A percentile compares a stretch with the other conserved stretches of the same genome.
phyloP scores from a whole-genome alignment of 64 coral and sea anemone species.

The Dendrophyllia cribrosa region DNA sequence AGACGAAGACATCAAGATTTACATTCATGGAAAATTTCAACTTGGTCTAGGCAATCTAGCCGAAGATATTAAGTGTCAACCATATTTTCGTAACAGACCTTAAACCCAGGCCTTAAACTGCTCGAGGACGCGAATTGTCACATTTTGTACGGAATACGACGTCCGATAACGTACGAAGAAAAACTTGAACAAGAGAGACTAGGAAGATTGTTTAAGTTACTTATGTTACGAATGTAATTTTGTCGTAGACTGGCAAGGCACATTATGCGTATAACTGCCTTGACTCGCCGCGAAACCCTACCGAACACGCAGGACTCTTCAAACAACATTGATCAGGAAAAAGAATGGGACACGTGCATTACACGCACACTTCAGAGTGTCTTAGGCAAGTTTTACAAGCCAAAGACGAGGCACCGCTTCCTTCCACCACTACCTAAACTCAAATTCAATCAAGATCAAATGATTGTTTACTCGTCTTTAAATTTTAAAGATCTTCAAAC shows the following conservation, averaged over 20 bases:
- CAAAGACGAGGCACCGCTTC: slow-evolving; percentile 81
- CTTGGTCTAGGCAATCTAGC: no score
- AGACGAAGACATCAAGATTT: no score
- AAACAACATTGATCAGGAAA: slow-evolving; percentile 30
- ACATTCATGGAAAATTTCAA: no score
- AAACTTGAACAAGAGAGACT: no score
- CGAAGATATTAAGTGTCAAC: no score
- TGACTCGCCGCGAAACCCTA: slow-evolving; percentile 25
- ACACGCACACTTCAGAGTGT: slow-evolving; percentile 67
- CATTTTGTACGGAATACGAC: no score
- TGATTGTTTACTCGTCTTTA: slow-evolving; percentile 94
- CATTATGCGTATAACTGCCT: slow-evolving; percentile 66
- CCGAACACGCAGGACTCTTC: not conserved
- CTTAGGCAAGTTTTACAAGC: slow-evolving; percentile 92
- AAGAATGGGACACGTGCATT: slow-evolving; percentile 32
- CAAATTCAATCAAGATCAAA: slow-evolving; percentile 89
- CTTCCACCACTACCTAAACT: slow-evolving; percentile 82
- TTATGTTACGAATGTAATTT: not conserved
- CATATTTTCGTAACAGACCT: no score
- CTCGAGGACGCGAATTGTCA: no score
- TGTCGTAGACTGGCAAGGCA: slow-evolving; percentile 71
- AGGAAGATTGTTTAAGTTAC: no score
- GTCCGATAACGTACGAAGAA: no score
- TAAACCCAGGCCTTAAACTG: no score
- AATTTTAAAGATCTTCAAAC: slow-evolving; percentile 88